These are phyloP conservation scores for Parazoanthus swiftii DNA, from an alignment of 92 coral and sea anemone species.

Conservation along the genomic window DNA sequence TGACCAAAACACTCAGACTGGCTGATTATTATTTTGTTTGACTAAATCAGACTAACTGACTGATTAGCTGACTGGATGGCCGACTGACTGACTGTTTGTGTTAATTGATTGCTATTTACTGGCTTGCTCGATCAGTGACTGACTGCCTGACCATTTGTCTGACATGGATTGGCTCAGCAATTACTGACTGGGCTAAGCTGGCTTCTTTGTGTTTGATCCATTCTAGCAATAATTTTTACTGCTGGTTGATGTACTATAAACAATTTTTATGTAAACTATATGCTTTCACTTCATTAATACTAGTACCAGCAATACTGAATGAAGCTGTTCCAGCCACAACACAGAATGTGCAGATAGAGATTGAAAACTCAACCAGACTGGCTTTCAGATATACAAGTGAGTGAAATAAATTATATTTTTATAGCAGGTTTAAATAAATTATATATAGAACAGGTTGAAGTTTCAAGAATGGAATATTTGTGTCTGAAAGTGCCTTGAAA, in stretches of 20 bases:
- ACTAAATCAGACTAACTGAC: too few species aligned
- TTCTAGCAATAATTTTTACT: neutral
- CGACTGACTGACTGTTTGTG: too few species aligned
- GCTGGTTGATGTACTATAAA: too few species aligned
- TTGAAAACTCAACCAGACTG: constrained; percentile 73
- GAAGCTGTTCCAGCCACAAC: constrained; percentile 99
- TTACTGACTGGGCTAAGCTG: neutral
- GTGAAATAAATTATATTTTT: neutral
- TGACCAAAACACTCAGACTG: too few species aligned
- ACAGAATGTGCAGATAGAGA: constrained; percentile 89
- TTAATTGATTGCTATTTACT: too few species aligned
- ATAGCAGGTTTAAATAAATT: too few species aligned
- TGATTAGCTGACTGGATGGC: too few species aligned
- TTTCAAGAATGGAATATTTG: neutral
- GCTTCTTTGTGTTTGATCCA: neutral
- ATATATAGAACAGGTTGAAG: neutral
- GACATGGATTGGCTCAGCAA: too few species aligned
- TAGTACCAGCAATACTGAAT: constrained; percentile 91
- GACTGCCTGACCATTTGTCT: too few species aligned
- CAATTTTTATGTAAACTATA: too few species aligned
- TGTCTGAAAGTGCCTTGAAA: neutral
- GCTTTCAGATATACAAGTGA: constrained; percentile 87
- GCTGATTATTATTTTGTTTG: too few species aligned
- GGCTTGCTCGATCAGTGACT: too few species aligned
- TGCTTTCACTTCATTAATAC: neutral